These are phyloP conservation scores for Drosophila navojoa DNA, from an alignment of 1,140 invertebrate species.

Conservation along the genomic window DNA sequence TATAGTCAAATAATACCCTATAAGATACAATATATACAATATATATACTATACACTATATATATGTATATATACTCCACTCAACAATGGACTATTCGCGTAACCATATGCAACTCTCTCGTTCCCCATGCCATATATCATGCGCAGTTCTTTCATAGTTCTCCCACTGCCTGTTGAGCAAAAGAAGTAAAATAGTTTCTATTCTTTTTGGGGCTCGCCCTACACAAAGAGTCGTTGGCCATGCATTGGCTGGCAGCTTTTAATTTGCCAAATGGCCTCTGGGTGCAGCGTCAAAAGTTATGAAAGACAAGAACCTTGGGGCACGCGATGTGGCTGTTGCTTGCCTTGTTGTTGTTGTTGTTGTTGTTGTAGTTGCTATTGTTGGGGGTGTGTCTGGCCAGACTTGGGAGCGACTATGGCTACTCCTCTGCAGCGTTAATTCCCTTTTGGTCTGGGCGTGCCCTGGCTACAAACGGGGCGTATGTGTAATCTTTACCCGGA, in stretches of 20 bases:
- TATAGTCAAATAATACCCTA: no score
- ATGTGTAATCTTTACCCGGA: constrained; percentile 79
- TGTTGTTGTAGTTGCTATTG: constrained; percentile 6
- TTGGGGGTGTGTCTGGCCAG: constrained; percentile 51
- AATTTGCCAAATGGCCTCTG: constrained; percentile 46
- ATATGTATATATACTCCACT: no score
- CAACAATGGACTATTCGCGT: no score
- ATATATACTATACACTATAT: no score
- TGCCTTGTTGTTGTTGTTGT: neutral
- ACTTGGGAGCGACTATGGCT: neutral
- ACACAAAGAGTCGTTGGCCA: constrained; percentile 32
- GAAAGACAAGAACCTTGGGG: constrained; percentile 46
- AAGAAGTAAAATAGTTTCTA: neutral
- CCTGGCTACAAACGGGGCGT: constrained; percentile 53
- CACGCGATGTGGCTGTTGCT: constrained; percentile 40
- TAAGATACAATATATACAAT: no score
- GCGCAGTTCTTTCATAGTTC: no score
- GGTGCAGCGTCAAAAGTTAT: constrained; percentile 55
- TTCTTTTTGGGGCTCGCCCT: constrained; percentile 21
- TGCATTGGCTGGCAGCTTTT: constrained; percentile 31
- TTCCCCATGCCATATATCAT: no score
- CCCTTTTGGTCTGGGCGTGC: constrained; percentile 43
- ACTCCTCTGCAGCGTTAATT: constrained; percentile 39
- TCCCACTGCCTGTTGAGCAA: neutral
- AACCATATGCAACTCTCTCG: no score